Percentiles rank a stretch among this genome's conserved stretches.
Evolutionary conservation across 1,140 invertebrate genomes (phyloP).

Genomic region (Semibalanus balanoides): DNA sequence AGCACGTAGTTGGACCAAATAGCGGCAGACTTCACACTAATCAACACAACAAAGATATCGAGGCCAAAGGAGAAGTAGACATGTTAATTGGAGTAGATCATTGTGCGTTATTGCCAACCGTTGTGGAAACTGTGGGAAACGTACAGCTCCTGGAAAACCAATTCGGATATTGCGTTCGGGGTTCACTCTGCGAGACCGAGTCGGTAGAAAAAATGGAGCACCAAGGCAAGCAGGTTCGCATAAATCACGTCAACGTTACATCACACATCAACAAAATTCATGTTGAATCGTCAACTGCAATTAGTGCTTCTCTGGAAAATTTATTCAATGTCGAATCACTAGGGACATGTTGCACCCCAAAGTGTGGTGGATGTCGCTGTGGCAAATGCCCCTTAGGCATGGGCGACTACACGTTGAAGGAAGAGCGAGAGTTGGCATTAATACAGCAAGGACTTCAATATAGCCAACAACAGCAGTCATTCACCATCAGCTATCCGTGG

Average conservation of each 20-base stretch:
- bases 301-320: background rate
- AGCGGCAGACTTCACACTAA: no score
- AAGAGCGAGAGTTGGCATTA: constrained; percentile 10
- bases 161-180: constrained; percentile 9
- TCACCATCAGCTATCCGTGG: constrained; percentile 10
- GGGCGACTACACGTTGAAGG: constrained; percentile 11
- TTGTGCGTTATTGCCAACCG: background rate
- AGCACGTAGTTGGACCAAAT: background rate
- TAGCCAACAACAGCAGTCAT: background rate
- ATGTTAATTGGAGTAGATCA: constrained; percentile 8
- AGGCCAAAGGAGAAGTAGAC: background rate
- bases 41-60: no score
- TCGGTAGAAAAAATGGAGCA: background rate
- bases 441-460: constrained; percentile 9
- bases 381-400: constrained; percentile 10
- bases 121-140: background rate
- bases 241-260: no score
- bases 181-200: background rate
- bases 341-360: background rate
- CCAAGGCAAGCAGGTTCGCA: background rate
- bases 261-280: constrained; percentile 7
- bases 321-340: constrained; percentile 9
- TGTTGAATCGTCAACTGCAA: background rate
- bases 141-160: constrained; percentile 9
- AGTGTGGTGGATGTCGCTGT: constrained; percentile 13